A percentile compares a stretch with the other conserved stretches of the same genome.
Conservation (phyloP, 2,797 vertebrate species). For the Melanogrammus aeglefinus region DNA sequence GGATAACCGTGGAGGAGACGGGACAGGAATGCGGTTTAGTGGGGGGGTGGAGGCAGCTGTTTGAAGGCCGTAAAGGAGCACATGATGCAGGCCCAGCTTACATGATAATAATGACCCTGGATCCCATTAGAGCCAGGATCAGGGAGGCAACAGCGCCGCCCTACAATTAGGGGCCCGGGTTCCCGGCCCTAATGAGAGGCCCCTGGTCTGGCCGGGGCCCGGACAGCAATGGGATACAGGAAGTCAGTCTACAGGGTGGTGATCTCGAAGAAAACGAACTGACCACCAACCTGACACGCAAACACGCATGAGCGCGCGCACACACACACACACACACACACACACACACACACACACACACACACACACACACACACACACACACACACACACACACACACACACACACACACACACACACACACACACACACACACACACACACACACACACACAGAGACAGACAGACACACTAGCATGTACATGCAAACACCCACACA, state of each 20-base stretch:
- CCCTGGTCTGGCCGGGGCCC: slow-evolving; percentile 39
- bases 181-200: slow-evolving; percentile 67
- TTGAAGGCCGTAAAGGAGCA: slow-evolving; percentile 51
- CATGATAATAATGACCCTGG: slow-evolving; percentile 71
- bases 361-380: no score
- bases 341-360: no score
- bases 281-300: slow-evolving; percentile 29
- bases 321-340: no score
- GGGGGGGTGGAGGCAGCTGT: slow-evolving; percentile 62
- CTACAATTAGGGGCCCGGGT: slow-evolving; percentile 62
- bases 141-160: slow-evolving; percentile 58
- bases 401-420: no score
- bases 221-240: slow-evolving; percentile 50
- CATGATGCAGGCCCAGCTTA: slow-evolving; percentile 56
- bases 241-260: slow-evolving; percentile 37
- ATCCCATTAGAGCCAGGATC: slow-evolving; percentile 61
- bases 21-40: slow-evolving; percentile 53
- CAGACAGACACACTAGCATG: no score
- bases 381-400: no score
- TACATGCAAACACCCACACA: no score
- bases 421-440: no score
- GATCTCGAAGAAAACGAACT: slow-evolving; percentile 48
- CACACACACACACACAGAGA: no score
- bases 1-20: slow-evolving; percentile 45
- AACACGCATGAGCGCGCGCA: no score